Evolutionary conservation across 2,113 vertebrate species (phyloP).

Genomic region (Piprites chloris): DNA sequence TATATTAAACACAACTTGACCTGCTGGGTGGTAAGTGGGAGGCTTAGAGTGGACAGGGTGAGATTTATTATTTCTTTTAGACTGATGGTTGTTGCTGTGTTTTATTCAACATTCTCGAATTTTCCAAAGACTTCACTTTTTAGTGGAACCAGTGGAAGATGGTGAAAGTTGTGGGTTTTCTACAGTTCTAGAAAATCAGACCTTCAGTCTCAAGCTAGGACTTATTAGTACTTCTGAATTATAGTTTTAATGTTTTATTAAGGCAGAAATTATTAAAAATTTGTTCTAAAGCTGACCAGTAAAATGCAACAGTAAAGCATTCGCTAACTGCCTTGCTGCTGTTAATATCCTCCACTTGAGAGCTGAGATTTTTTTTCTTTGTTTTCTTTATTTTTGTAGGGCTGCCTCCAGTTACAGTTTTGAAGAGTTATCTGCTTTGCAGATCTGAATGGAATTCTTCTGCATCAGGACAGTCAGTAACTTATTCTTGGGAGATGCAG

Average conservation of each 20-base stretch:
- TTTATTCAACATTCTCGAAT: not conserved
- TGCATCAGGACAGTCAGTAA: not conserved
- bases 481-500: not conserved
- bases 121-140: not conserved
- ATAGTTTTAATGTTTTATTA: not conserved
- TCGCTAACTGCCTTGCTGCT: not conserved
- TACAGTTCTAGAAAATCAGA: not conserved
- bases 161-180: not conserved
- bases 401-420: not conserved
- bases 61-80: not conserved
- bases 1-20: not conserved
- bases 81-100: not conserved
- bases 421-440: not conserved
- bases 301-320: not conserved
- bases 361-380: not conserved
- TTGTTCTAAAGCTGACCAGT: not conserved
- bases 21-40: not conserved
- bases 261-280: not conserved
- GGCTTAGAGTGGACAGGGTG: not conserved
- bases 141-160: not conserved
- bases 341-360: not conserved
- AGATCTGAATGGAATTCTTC: not conserved
- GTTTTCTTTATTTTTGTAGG: not conserved
- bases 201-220: not conserved
- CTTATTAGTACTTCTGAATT: not conserved